These are phyloP conservation scores for Stylophora pistillata DNA, from an alignment of 64 coral and sea anemone species.

Conservation along the genomic window DNA sequence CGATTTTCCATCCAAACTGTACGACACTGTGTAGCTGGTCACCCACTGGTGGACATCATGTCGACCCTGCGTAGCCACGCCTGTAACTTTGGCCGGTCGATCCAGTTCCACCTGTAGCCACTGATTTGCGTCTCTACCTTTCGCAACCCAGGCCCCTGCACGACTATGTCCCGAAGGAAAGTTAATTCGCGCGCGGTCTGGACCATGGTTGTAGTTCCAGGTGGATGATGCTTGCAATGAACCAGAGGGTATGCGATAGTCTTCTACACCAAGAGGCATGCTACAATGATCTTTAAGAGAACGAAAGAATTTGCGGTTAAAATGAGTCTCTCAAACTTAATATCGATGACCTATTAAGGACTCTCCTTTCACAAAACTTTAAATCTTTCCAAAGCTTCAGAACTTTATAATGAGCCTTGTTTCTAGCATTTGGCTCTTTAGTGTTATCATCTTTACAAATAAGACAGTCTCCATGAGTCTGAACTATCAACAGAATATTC, in stretches of 20 bases:
- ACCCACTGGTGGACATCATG: slow-evolving; percentile 83
- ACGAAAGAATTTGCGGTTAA: not conserved
- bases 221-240: slow-evolving; percentile 54
- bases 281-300: slow-evolving; percentile 48
- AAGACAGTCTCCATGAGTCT: too few species aligned
- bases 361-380: too few species aligned
- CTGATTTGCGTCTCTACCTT: slow-evolving; percentile 52
- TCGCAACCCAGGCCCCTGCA: slow-evolving; percentile 68
- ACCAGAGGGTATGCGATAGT: slow-evolving; percentile 51
- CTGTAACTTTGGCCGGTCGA: slow-evolving; percentile 63
- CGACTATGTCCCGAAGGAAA: slow-evolving; percentile 52
- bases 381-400: too few species aligned
- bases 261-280: slow-evolving; percentile 81
- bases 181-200: slow-evolving; percentile 66
- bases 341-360: too few species aligned
- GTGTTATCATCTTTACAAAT: too few species aligned
- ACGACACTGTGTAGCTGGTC: slow-evolving; percentile 60
- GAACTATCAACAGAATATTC: too few species aligned
- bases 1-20: slow-evolving; percentile 50
- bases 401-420: too few species aligned
- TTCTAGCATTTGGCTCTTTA: too few species aligned
- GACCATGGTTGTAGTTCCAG: slow-evolving; percentile 65
- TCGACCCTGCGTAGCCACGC: slow-evolving; percentile 83
- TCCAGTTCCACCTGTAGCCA: slow-evolving; percentile 78
- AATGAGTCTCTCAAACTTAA: not conserved